Evolutionary conservation across 2,888 invertebrate species (phyloP).

Genomic region (Xestia xanthographa): DNA sequence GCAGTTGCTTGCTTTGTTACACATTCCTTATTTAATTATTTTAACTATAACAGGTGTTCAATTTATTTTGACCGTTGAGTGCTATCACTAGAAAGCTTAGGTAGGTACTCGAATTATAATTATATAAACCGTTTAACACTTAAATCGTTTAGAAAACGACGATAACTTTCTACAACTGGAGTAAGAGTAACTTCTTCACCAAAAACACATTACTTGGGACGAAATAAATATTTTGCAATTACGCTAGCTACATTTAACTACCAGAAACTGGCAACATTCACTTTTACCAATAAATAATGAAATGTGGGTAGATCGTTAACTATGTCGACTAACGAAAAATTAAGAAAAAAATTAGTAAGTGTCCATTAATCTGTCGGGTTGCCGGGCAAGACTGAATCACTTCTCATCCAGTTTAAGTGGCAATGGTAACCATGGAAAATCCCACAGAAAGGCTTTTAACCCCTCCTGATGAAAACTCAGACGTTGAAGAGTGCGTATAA

Average conservation of each 20-base stretch:
- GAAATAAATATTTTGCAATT: constrained; percentile 5
- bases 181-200: neutral
- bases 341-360: constrained; percentile 8
- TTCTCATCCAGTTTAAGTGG: constrained; percentile 29
- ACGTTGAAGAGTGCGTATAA: constrained; percentile 70
- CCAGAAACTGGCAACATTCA: constrained; percentile 34
- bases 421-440: constrained; percentile 50
- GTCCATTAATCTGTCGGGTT: constrained; percentile 32
- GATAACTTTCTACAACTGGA: constrained; percentile 15
- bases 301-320: constrained; percentile 52
- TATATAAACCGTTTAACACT: constrained; percentile 15
- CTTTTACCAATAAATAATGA: constrained; percentile 12
- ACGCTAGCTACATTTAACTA: neutral
- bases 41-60: neutral
- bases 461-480: constrained; percentile 39
- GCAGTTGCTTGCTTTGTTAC: neutral
- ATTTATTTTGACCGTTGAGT: constrained; percentile 13
- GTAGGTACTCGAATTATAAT: constrained; percentile 8
- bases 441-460: constrained; percentile 45
- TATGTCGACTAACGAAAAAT: neutral
- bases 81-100: constrained; percentile 29
- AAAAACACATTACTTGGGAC: neutral
- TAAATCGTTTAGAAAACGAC: constrained; percentile 4
- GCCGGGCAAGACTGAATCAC: constrained; percentile 28
- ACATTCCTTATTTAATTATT: neutral